A percentile compares a stretch with the other conserved stretches of the same genome.
These are phyloP conservation scores for Scomber japonicus DNA, from an alignment of 2,113 vertebrate genomes.

Conservation along the genomic window DNA sequence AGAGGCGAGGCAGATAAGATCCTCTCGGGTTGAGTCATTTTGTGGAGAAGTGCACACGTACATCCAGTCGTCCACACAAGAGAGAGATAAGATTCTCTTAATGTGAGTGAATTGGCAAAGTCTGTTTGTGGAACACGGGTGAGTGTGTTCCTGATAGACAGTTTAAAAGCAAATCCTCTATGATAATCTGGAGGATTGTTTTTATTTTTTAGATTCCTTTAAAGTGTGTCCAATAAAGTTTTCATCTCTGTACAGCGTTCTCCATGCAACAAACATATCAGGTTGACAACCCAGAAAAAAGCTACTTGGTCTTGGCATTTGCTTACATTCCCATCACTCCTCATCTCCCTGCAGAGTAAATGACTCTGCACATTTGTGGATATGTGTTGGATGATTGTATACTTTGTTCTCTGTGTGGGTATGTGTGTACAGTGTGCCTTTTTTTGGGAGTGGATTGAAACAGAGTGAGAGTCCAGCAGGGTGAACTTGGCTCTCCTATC, in stretches of 20 bases:
- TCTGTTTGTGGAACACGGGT: slow-evolving; percentile 49
- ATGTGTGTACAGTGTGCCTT: slow-evolving; percentile 23
- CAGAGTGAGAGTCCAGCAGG: slow-evolving; percentile 37
- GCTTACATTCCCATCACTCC: slow-evolving; percentile 76
- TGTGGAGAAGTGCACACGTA: slow-evolving; percentile 30
- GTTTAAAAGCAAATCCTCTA: slow-evolving; percentile 50
- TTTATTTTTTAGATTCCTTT: slow-evolving; percentile 30
- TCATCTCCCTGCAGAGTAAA: slow-evolving; percentile 52
- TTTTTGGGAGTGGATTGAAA: slow-evolving; percentile 30
- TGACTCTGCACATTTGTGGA: slow-evolving; percentile 61
- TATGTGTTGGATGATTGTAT: slow-evolving; percentile 63
- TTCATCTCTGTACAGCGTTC: slow-evolving; percentile 38
- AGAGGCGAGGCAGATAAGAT: slow-evolving; percentile 60
- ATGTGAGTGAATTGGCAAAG: slow-evolving; percentile 55
- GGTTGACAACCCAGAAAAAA: slow-evolving; percentile 49
- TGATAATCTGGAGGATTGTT: slow-evolving; percentile 32
- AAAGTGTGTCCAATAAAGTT: slow-evolving; percentile 56
- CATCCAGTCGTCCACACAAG: slow-evolving; percentile 18
- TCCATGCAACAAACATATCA: slow-evolving; percentile 32
- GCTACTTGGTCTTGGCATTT: slow-evolving; percentile 62
- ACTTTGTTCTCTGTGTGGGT: slow-evolving; percentile 42
- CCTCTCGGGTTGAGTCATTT: slow-evolving; percentile 55
- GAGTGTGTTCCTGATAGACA: slow-evolving; percentile 51
- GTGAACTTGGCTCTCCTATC: slow-evolving; percentile 69
- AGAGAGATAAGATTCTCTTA: slow-evolving; percentile 47